phyloP scores from a whole-genome alignment of 2,888 invertebrate genomes.

The Atethmia centrago region DNA sequence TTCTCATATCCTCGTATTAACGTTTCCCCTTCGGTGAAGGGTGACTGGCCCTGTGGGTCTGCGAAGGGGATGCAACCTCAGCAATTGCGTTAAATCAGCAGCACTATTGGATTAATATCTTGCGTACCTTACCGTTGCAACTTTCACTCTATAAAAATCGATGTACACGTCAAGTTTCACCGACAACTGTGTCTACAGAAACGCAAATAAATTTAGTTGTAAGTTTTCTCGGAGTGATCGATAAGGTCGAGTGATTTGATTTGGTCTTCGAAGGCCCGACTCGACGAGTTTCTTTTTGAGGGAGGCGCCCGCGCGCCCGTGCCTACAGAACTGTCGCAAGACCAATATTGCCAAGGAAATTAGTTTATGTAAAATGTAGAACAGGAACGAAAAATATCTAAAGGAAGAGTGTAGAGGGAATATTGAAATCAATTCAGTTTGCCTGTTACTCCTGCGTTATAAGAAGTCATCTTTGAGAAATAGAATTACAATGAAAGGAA shows the following conservation, averaged over 20 bases:
- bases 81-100: constrained; percentile 89
- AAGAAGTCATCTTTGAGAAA: constrained; percentile 78
- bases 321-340: constrained; percentile 89
- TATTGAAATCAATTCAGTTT: constrained; percentile 87
- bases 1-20: constrained; percentile 90
- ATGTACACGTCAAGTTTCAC: constrained; percentile 45
- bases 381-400: constrained; percentile 88
- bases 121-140: constrained; percentile 71
- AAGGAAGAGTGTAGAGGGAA: constrained; percentile 85
- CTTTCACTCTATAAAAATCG: constrained; percentile 58
- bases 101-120: constrained; percentile 86
- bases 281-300: constrained; percentile 86
- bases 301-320: constrained; percentile 85
- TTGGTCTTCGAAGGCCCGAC: constrained; percentile 85
- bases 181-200: constrained; percentile 68
- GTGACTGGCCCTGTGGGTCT: constrained; percentile 80
- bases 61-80: constrained; percentile 87
- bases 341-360: constrained; percentile 90
- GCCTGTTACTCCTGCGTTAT: constrained; percentile 78
- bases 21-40: constrained; percentile 87
- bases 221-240: constrained; percentile 86
- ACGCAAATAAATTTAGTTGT: constrained; percentile 84
- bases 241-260: constrained; percentile 90
- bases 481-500: constrained; percentile 74
- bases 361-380: constrained; percentile 91